phyloP scores from a whole-genome alignment of 2,888 invertebrate species.

The Eulithis testata region DNA sequence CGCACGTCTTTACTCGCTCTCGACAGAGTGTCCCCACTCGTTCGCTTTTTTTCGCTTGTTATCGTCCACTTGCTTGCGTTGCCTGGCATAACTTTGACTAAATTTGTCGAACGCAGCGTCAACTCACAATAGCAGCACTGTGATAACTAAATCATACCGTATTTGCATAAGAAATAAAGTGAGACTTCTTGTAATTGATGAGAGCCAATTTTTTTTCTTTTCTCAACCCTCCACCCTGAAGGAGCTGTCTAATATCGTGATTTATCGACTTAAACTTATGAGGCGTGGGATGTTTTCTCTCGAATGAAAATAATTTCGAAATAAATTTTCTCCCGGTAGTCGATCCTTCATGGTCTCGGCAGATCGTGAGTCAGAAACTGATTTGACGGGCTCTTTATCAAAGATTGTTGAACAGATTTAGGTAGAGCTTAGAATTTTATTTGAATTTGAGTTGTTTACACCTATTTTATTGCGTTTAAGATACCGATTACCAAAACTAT shows the following conservation, averaged over 20 bases:
- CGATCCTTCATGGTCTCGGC: slow-evolving; percentile 39
- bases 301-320: slow-evolving; percentile 54
- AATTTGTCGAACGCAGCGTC: slow-evolving; percentile 16
- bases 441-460: no score
- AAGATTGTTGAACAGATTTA: slow-evolving; percentile 16
- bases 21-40: no score
- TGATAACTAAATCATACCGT: slow-evolving; percentile 30
- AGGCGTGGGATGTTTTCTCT: slow-evolving; percentile 55
- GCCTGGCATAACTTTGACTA: not conserved
- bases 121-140: slow-evolving; percentile 14
- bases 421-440: not conserved
- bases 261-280: slow-evolving; percentile 71
- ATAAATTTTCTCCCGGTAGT: slow-evolving; percentile 49
- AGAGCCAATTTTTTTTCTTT: slow-evolving; percentile 60
- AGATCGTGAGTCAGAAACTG: slow-evolving; percentile 41
- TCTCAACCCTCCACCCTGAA: slow-evolving; percentile 56
- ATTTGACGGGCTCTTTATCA: slow-evolving; percentile 36
- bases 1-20: no score
- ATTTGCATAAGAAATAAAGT: slow-evolving; percentile 43
- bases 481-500: no score
- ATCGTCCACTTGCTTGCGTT: no score
- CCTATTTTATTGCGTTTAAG: no score
- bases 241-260: slow-evolving; percentile 70
- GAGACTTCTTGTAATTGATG: slow-evolving; percentile 61
- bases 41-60: no score